These are phyloP conservation scores for Lepisosteus oculatus DNA, from an alignment of 2,113 vertebrate species.

Conservation along the genomic window DNA sequence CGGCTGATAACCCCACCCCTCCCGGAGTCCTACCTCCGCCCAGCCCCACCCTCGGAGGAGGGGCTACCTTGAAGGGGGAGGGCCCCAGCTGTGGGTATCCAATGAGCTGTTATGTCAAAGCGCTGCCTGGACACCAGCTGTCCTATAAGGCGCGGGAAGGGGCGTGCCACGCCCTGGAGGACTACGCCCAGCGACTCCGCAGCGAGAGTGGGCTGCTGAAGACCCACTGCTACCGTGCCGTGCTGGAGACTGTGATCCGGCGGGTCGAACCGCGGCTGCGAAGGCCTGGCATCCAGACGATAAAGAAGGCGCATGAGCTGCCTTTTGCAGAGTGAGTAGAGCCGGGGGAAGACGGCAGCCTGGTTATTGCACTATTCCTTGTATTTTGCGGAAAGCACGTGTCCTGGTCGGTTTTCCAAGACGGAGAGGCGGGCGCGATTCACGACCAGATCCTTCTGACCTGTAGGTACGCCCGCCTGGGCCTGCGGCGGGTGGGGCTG, in stretches of 20 bases:
- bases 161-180: conserved; percentile 86
- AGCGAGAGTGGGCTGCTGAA: conserved; percentile 50
- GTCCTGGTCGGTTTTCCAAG: too few species aligned
- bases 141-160: conserved; percentile 85
- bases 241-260: conserved; percentile 77
- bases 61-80: not conserved
- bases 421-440: too few species aligned
- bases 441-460: not conserved
- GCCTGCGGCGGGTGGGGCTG: conserved; percentile 73
- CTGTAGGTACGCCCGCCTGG: conserved; percentile 75
- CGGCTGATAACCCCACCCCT: conserved; percentile 41
- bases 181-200: conserved; percentile 62
- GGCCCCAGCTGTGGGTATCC: conserved; percentile 69
- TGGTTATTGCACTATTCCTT: too few species aligned
- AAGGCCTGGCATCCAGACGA: conserved; percentile 76
- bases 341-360: not conserved
- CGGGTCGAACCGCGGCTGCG: conserved; percentile 52
- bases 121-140: conserved; percentile 64
- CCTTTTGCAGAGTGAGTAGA: conserved; percentile 78
- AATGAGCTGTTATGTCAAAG: conserved; percentile 72
- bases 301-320: conserved; percentile 73
- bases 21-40: conserved; percentile 39
- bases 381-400: too few species aligned
- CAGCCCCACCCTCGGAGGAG: not conserved
- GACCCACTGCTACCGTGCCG: conserved; percentile 81